Conservation (phyloP, 35 echinoderm and acorn worm genomes). For the Diadema setosum region DNA sequence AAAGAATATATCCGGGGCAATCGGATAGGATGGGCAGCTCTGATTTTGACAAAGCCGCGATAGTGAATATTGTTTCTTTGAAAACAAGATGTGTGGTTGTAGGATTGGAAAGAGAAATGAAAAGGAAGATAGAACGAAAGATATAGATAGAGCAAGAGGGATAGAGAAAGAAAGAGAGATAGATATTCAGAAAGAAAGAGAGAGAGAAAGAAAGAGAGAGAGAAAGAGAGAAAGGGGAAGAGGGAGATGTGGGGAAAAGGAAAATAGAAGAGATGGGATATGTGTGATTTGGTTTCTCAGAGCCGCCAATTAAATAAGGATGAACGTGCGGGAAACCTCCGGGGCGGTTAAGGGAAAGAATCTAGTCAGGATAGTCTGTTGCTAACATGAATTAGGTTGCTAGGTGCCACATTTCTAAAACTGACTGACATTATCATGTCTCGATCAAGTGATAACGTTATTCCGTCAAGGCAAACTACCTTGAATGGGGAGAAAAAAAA, state of each 20-base stretch:
- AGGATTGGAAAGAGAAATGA: background rate
- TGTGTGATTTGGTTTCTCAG: background rate
- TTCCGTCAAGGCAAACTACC: too few relatives aligned
- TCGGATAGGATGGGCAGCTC: too few relatives aligned
- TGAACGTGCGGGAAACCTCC: background rate
- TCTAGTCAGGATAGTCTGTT: background rate
- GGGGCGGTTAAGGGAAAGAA: background rate
- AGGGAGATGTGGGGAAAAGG: background rate
- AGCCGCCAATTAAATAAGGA: background rate
- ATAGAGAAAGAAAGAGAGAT: background rate
- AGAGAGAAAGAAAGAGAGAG: background rate
- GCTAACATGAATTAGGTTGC: too few relatives aligned
- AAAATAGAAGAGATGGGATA: background rate
- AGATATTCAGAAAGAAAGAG: background rate
- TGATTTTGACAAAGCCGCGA: too few relatives aligned
- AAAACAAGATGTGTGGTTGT: too few relatives aligned
- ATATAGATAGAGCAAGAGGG: background rate
- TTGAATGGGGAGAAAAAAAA: too few relatives aligned
- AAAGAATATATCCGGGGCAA: too few relatives aligned
- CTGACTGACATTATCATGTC: too few relatives aligned
- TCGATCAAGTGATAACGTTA: too few relatives aligned
- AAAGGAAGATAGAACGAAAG: background rate
- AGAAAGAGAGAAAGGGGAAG: background rate
- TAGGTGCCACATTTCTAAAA: too few relatives aligned
- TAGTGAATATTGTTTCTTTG: too few relatives aligned